Conservation (phyloP, 1,140 invertebrate genomes). For the Ceratina calcarata region DNA sequence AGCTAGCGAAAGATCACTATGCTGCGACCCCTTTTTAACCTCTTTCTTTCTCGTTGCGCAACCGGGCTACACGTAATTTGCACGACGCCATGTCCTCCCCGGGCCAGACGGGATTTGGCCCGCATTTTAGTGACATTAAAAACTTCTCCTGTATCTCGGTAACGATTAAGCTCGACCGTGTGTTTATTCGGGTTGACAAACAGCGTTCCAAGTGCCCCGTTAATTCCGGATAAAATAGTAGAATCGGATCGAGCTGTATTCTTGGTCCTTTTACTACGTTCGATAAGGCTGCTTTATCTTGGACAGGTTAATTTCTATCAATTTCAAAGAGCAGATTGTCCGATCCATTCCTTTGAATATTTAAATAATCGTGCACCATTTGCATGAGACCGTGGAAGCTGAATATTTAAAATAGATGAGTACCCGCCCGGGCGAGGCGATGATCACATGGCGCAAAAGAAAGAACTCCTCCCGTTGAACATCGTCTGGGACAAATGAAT, state of each 20-base stretch:
- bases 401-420: not conserved
- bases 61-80: slow-evolving; percentile 10
- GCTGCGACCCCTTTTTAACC: slow-evolving; percentile 18
- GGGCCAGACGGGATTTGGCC: slow-evolving; percentile 5
- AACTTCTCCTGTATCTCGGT: not conserved
- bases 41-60: not conserved
- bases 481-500: not conserved
- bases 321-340: not conserved
- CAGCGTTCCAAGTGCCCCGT: not conserved
- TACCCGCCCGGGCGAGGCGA: not conserved
- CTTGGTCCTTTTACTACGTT: too few species aligned
- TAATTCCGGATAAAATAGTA: too few species aligned
- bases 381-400: not conserved
- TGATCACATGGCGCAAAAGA: too few species aligned
- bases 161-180: not conserved
- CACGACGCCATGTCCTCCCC: not conserved
- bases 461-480: not conserved
- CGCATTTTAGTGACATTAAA: slow-evolving; percentile 16
- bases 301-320: not conserved
- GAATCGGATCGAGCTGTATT: too few species aligned
- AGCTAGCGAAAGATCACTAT: slow-evolving; percentile 42
- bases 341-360: not conserved
- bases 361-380: not conserved
- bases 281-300: not conserved
- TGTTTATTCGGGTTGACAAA: not conserved